Evolutionary conservation across 2,113 vertebrate genomes (phyloP).

Genomic region (Corythornis madagascariensis): DNA sequence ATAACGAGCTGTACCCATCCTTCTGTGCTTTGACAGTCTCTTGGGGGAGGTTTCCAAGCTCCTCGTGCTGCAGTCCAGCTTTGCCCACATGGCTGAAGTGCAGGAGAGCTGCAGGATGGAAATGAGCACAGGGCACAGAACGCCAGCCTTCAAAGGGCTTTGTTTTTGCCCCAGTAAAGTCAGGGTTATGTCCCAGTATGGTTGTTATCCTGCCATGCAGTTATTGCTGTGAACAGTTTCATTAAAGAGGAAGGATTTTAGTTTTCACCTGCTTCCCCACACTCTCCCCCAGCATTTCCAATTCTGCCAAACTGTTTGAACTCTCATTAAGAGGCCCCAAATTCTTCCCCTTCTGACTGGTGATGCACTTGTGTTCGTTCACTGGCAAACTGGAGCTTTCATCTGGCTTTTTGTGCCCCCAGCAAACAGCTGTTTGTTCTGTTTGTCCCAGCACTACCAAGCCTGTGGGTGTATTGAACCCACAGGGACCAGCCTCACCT

Average conservation of each 20-base stretch:
- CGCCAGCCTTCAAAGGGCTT: not conserved
- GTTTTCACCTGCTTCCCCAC: not conserved
- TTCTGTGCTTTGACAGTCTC: not conserved
- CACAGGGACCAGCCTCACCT: not conserved
- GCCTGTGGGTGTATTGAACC: not conserved
- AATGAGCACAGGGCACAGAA: not conserved
- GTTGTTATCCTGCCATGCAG: not conserved
- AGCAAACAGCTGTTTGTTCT: not conserved
- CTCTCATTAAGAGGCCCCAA: rapidly evolving
- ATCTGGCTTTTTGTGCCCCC: not conserved
- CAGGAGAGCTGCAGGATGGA: rapidly evolving
- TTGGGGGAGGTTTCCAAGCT: not conserved
- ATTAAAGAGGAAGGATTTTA: not conserved
- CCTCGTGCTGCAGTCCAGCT: not conserved
- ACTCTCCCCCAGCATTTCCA: not conserved
- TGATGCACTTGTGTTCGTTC: not conserved
- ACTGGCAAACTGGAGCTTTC: not conserved
- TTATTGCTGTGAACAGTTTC: not conserved
- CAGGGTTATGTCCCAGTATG: not conserved
- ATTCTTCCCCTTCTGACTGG: not conserved
- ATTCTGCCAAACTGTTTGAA: not conserved
- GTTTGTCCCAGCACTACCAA: not conserved
- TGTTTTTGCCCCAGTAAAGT: not conserved
- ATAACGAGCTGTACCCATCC: rapidly evolving
- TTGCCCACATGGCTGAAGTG: not conserved